These are phyloP conservation scores for Mirza zaza DNA, from an alignment of 2,113 vertebrate genomes.

Conservation along the genomic window DNA sequence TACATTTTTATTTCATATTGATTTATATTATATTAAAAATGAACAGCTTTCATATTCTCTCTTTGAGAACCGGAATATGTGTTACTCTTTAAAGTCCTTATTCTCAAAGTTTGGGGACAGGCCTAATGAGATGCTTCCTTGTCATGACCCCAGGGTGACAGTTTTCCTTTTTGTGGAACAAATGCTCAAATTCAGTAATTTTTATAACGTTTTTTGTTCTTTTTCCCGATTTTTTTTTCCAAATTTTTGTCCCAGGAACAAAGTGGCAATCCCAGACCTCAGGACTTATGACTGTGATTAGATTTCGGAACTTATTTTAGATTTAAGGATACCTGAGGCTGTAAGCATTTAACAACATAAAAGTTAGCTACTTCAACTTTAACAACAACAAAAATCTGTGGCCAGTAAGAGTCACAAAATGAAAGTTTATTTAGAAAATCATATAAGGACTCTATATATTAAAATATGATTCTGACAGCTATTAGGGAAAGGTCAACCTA, in stretches of 20 bases:
- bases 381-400: neutral
- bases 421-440: neutral
- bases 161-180: neutral
- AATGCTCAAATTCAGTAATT: neutral
- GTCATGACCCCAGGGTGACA: neutral
- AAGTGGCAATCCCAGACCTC: neutral
- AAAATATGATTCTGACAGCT: neutral
- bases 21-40: neutral
- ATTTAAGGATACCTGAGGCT: neutral
- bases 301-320: neutral
- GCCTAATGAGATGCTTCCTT: neutral
- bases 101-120: neutral
- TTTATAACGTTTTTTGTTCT: neutral
- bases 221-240: neutral
- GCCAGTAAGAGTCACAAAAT: neutral
- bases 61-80: neutral
- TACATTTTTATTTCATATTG: neutral
- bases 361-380: neutral
- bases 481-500: neutral
- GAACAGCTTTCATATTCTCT: neutral
- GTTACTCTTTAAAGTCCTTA: neutral
- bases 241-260: neutral
- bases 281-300: neutral
- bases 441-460: neutral
- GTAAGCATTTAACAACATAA: neutral